These are phyloP conservation scores for Euzophera pinguis DNA, from an alignment of 2,888 invertebrate genomes.

Conservation along the genomic window DNA sequence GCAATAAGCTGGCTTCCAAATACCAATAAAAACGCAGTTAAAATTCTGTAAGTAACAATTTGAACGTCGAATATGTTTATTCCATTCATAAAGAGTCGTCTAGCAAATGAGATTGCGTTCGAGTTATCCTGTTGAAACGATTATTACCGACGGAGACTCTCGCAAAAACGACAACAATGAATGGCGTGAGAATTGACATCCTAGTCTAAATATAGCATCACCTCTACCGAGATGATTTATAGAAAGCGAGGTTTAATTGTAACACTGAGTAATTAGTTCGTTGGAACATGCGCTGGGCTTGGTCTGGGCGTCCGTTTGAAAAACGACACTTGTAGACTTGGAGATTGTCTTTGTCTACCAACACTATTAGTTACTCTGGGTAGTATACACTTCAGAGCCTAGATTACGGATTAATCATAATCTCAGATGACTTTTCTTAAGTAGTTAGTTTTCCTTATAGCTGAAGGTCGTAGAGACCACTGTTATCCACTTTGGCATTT, in stretches of 20 bases:
- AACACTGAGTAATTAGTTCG: background rate
- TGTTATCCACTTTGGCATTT: no score
- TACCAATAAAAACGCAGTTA: no score
- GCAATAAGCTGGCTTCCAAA: no score
- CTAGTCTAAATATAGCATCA: constrained; percentile 3
- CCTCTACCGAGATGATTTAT: background rate
- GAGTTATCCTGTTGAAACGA: constrained; percentile 12
- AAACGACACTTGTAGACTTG: background rate
- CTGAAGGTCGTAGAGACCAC: no score
- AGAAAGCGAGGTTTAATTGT: constrained; percentile 2
- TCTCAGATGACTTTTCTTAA: no score
- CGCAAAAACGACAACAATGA: constrained; percentile 12
- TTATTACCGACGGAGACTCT: background rate
- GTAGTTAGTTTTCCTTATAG: no score
- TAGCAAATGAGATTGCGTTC: constrained; percentile 2
- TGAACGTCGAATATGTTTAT: background rate
- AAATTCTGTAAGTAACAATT: background rate
- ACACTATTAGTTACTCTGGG: no score
- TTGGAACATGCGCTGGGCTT: background rate
- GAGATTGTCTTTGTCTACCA: no score
- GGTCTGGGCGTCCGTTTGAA: background rate
- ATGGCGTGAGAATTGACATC: constrained; percentile 11
- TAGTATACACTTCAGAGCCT: no score
- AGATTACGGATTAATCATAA: no score
- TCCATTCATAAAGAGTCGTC: background rate